These are phyloP conservation scores for Cheilosia vernalis DNA, from an alignment of 2,888 invertebrate species.

Conservation along the genomic window DNA sequence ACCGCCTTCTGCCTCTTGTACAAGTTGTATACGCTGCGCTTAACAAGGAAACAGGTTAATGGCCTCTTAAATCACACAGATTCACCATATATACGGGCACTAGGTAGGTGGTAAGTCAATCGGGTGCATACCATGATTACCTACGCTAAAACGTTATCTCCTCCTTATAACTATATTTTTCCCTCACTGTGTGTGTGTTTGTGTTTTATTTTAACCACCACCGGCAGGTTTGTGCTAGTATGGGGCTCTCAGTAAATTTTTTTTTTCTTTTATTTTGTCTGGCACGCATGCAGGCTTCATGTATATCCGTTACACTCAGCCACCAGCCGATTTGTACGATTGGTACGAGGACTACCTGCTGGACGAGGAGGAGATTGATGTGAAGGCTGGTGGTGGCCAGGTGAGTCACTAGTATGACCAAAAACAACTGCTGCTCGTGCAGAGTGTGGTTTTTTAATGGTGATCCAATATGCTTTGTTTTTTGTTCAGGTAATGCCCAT, in stretches of 20 bases:
- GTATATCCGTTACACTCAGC: constrained; percentile 96
- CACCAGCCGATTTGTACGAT: constrained; percentile 96
- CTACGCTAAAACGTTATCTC: constrained; percentile 30
- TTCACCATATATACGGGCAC: constrained; percentile 98
- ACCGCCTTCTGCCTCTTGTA: constrained; percentile 99
- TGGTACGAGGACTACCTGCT: constrained; percentile 99
- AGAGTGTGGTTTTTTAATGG: constrained; percentile 42
- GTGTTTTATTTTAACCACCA: not conserved
- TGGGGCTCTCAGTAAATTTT: constrained; percentile 19
- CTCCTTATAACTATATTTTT: not conserved
- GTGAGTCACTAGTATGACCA: constrained; percentile 81
- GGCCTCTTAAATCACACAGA: constrained; percentile 97
- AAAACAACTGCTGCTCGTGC: constrained; percentile 34
- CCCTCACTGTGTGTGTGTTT: constrained; percentile 3
- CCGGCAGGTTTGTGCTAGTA: constrained; percentile 59
- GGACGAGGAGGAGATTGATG: constrained; percentile 98
- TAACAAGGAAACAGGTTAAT: constrained; percentile 99
- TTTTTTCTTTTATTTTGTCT: constrained; percentile 75
- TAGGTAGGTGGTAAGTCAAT: constrained; percentile 87
- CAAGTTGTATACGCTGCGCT: constrained; percentile 96
- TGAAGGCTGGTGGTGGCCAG: constrained; percentile 98
- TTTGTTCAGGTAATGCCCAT: constrained; percentile 88
- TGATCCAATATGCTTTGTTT: constrained; percentile 21
- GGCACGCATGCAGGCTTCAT: constrained; percentile 85
- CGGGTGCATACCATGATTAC: constrained; percentile 78